Base-by-base conservation (phyloP, 2,888 invertebrate species). In the Campoplex capitator region DNA sequence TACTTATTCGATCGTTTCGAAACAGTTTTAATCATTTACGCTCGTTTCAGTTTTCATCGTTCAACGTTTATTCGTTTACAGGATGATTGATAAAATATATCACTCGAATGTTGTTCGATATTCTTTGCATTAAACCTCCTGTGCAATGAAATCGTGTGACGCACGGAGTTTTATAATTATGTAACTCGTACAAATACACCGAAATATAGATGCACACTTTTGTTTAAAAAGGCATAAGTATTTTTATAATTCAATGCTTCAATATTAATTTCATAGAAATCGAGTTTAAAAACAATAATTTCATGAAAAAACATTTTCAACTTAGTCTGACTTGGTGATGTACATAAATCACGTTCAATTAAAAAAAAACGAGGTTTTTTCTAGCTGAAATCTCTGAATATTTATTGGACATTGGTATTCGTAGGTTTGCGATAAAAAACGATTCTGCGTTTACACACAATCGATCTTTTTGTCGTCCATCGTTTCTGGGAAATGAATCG, bases 161-260 rank as follows among this genome's bases (percentile, higher is more conserved):
- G 45, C 42, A 48, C 73, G 51, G 48, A 38, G 23, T 65, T 35
- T 76, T 45, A 23, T 28, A 76, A 68, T 83, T 83, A 83, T 75
- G 58, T 70, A 62, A 76, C 54, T 23, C 16, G 18, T 35, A 32
- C 48, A 56, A 48, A 82, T 48, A 56, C 18, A 13, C 23, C 58
- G 51, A 51, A n/a, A 23, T 35, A 18, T 56, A 9, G 23, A 38
- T 3, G 56, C 42, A 42, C 56, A 68, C 56, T 28, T 65, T 28
- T 65, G 7, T 58, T 68, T 42, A n/a, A 23, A 28, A 54, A 7
- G 54, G 28, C 28, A 78, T 11, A 9, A 23, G 6, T 13, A 68
- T 54, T 67, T 67, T 67, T 32, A 51, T 51, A 35, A 54, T 54
- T 54, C n/a, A 7, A n/a, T 1, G 13, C n/a, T 7, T 18, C 8